Conservation (phyloP, 2,888 invertebrate species). For the Luperina testacea region DNA sequence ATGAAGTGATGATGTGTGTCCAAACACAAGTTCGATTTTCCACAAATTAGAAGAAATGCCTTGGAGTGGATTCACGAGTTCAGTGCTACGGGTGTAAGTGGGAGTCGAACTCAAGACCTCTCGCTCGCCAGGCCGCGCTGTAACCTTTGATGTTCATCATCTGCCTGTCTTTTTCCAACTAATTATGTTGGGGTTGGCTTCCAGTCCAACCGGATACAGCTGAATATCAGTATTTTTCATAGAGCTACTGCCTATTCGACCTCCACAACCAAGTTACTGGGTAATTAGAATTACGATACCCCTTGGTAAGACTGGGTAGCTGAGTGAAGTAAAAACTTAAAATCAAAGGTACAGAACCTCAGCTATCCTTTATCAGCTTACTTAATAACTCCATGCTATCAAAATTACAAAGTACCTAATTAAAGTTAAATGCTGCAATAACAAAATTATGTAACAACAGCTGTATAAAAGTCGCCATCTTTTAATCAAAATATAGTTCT, state of each 20-base stretch:
- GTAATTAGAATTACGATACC: not conserved
- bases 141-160: not conserved
- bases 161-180: not conserved
- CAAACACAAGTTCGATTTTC: not conserved
- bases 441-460: slow-evolving; percentile 39
- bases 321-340: not conserved
- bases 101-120: not conserved
- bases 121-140: not conserved
- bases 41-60: not conserved
- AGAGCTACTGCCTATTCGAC: not conserved
- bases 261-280: not conserved
- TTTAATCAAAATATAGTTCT: slow-evolving; percentile 56
- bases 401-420: slow-evolving; percentile 55
- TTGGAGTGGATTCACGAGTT: not conserved
- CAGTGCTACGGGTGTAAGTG: not conserved
- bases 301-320: not conserved
- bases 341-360: slow-evolving; percentile 40
- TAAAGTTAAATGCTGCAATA: slow-evolving; percentile 34
- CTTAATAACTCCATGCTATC: slow-evolving; percentile 27
- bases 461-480: slow-evolving; percentile 66
- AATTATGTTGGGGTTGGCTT: not conserved
- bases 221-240: not conserved
- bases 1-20: not conserved
- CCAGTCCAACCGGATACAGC: not conserved
- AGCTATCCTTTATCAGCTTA: not conserved